Percentiles rank a stretch among this genome's conserved stretches.
phyloP scores from a whole-genome alignment of 2,888 invertebrate species.

The Xanthia togata region DNA sequence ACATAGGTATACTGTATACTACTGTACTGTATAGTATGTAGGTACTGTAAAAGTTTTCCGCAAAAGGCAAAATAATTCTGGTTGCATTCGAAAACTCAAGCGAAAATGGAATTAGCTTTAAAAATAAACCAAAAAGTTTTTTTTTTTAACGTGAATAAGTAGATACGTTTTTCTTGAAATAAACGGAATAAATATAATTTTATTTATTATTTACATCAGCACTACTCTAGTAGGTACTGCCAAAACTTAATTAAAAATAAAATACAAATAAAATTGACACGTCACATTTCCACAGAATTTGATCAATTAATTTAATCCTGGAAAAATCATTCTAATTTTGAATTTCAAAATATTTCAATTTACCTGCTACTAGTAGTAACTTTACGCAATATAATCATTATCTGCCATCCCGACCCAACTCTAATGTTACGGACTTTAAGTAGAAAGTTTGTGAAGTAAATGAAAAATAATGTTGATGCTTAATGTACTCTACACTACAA shows the following conservation, averaged over 20 bases:
- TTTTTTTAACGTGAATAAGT: too few species aligned
- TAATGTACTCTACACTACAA: neutral
- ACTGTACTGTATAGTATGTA: too few species aligned
- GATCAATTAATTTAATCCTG: neutral
- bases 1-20: too few species aligned
- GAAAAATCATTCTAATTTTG: neutral
- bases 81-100: too few species aligned
- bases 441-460: conserved; percentile 21
- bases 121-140: too few species aligned
- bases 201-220: too few species aligned
- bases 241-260: neutral
- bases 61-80: too few species aligned
- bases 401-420: neutral
- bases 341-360: neutral
- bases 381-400: neutral
- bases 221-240: too few species aligned
- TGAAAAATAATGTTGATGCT: conserved; percentile 13
- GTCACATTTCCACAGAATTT: neutral
- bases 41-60: neutral
- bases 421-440: neutral
- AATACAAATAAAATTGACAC: neutral
- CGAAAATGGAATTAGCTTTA: too few species aligned
- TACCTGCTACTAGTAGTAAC: neutral
- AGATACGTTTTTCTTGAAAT: too few species aligned
- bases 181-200: too few species aligned